These are phyloP conservation scores for Girardia tigrina DNA, from an alignment of 2,888 invertebrate genomes.

Conservation along the genomic window DNA sequence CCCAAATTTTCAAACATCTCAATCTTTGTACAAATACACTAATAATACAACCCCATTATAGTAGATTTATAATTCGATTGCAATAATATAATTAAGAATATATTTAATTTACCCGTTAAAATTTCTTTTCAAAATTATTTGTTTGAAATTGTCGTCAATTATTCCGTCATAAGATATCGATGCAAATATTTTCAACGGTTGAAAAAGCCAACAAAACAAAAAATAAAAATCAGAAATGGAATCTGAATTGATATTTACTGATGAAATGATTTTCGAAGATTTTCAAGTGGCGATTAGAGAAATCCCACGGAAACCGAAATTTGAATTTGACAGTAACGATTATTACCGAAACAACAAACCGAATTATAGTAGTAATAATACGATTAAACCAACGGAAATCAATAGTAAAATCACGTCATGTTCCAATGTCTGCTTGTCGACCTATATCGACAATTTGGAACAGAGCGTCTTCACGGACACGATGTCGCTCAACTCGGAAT, in stretches of 20 bases:
- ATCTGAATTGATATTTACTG: neutral
- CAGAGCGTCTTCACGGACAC: neutral
- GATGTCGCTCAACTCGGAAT: neutral
- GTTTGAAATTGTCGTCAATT: too few relatives aligned
- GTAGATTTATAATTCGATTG: too few relatives aligned
- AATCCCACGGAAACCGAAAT: neutral
- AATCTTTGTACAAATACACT: too few relatives aligned
- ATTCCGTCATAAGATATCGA: too few relatives aligned
- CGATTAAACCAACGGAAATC: neutral
- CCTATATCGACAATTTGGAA: neutral
- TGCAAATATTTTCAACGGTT: too few relatives aligned
- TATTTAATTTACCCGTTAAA: too few relatives aligned
- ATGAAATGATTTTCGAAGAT: neutral
- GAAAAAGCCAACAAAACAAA: too few relatives aligned
- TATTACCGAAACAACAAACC: neutral
- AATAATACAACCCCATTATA: too few relatives aligned
- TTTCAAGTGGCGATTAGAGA: neutral
- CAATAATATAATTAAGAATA: too few relatives aligned
- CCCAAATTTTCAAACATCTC: too few relatives aligned
- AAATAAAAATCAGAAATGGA: neutral
- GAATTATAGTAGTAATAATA: neutral
- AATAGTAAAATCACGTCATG: neutral
- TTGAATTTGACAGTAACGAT: neutral
- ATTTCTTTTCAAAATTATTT: too few relatives aligned
- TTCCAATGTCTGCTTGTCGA: neutral